Base-by-base conservation (phyloP, 2,888 invertebrate genomes). In the Pachydiplax longipennis region DNA sequence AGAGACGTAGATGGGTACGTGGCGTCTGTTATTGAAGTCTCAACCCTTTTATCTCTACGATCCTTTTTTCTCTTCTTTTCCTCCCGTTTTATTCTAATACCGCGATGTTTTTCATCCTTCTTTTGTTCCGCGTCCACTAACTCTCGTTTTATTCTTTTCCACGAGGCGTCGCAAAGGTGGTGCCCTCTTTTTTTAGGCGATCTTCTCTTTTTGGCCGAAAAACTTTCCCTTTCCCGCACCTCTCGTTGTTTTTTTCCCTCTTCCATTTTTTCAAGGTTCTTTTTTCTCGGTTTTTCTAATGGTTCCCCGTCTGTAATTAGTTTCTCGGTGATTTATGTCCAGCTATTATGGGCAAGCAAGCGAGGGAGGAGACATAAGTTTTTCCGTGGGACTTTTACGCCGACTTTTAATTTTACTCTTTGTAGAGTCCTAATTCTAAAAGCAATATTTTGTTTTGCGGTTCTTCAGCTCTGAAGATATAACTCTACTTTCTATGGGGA, bases 1-100 rank as follows among this genome's bases (percentile, higher is more conserved):
- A 83, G 83, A 83, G 83, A 37, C n/a, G 83, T 31, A 83, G 83
- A 61, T 61, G 35, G 22, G 82, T 58, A 53, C 83, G 53, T 58
- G 58, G 83, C 83, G 58, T 83, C 58, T 53, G 58, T 35, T 83
- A 61, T 61, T 31, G 58, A 58, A 58, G 83, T 83, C 35, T 61
- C 83, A 58, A 25, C 58, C 35, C 25, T 65, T 65, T 65, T 65
- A 65, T 65, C 65, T 65, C 65, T 13, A n/a, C n/a, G 4, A n/a
- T n/a, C 65, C 8, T 25, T 65, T 58, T 31, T 61, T 22, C 80
- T 35, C 35, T 12, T 37, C 35, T 18, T 18, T 12, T 35, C n/a
- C 80, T 12, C 37, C 35, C 80, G 13, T 0, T 31, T 31, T 31
- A 15, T 31, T 31, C 44, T 44, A 44, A 44, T 44, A 44, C 44